Evolutionary conservation across 2,797 vertebrate genomes (phyloP).

Genomic region (Acrossocheilus wenchowensis): DNA sequence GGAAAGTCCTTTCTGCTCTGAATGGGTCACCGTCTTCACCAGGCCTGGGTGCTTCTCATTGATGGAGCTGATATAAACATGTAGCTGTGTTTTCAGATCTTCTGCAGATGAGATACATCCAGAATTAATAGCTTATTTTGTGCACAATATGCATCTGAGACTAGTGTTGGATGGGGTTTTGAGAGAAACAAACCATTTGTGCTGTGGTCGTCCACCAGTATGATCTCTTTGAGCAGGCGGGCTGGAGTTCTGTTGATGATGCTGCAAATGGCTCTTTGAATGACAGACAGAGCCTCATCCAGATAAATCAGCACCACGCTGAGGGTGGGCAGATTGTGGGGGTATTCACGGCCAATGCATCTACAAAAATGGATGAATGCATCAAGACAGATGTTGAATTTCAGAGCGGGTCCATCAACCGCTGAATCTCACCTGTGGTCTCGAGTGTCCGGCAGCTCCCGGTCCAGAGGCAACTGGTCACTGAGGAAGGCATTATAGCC

Average conservation of each 20-base stretch:
- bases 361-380: not conserved
- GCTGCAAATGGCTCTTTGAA: constrained; percentile 61
- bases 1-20: constrained; percentile 76
- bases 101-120: constrained; percentile 58
- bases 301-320: constrained; percentile 80
- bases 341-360: too few relatives aligned
- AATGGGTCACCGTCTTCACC: constrained; percentile 74
- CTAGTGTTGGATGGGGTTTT: too few relatives aligned
- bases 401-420: not conserved
- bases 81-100: constrained; percentile 69
- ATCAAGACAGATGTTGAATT: not conserved
- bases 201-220: constrained; percentile 83
- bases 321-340: constrained; percentile 73
- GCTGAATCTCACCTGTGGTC: constrained; percentile 62
- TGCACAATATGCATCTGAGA: not conserved
- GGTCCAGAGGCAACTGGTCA: constrained; percentile 86
- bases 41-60: constrained; percentile 65
- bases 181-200: constrained; percentile 53
- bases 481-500: constrained; percentile 95
- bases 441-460: constrained; percentile 84
- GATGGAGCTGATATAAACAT: constrained; percentile 67
- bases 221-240: constrained; percentile 66
- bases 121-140: not conserved
- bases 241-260: too few relatives aligned
- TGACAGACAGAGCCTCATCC: constrained; percentile 81